Percentiles rank a stretch among this genome's conserved stretches.
Evolutionary conservation across 2,888 invertebrate species (phyloP).

Genomic region (Agonopterix subpropinquella): DNA sequence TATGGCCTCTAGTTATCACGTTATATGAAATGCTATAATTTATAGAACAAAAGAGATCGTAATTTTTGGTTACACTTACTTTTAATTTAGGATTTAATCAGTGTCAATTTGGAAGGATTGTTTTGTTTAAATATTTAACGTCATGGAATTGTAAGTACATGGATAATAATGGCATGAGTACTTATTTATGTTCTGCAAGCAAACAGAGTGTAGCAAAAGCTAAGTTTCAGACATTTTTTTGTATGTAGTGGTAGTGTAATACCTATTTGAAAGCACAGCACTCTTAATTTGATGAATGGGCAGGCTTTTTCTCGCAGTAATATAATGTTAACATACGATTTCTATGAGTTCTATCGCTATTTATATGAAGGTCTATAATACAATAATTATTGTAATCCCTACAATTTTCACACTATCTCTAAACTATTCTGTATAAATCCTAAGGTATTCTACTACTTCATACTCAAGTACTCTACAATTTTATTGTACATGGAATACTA

Average conservation of each 20-base stretch:
- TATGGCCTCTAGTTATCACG: conserved; percentile 65
- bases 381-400: conserved; percentile 57
- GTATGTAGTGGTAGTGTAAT: too few relatives aligned
- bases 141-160: neutral
- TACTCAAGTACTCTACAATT: conserved; percentile 68
- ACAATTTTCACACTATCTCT: conserved; percentile 54
- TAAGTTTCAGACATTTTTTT: neutral
- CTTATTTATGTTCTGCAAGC: too few relatives aligned
- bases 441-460: conserved; percentile 58
- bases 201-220: neutral
- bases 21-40: conserved; percentile 25
- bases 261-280: conserved; percentile 1
- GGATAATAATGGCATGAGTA: too few relatives aligned
- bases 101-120: neutral
- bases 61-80: conserved; percentile 15
- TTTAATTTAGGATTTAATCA: conserved; percentile 2
- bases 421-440: conserved; percentile 71
- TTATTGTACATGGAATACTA: conserved; percentile 73
- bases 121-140: neutral
- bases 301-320: neutral
- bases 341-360: conserved; percentile 16
- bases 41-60: conserved; percentile 16
- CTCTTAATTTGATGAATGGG: neutral
- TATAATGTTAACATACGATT: conserved; percentile 18
- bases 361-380: conserved; percentile 49